Evolutionary conservation across 2,888 invertebrate species (phyloP).

Genomic region (Stomorhina lunata): DNA sequence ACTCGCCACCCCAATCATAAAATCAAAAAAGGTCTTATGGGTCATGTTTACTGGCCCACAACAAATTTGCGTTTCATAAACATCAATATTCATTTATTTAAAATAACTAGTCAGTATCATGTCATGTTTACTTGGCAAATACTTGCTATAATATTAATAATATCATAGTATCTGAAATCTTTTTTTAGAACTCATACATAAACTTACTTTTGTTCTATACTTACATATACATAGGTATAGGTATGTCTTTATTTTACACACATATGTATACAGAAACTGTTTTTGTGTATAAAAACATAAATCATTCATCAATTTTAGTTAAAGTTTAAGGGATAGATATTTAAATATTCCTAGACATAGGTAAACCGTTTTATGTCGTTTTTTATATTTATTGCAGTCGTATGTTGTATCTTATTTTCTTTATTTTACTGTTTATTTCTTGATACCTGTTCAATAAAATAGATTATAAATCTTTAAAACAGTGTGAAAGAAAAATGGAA

Average conservation of each 20-base stretch:
- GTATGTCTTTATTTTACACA: neutral
- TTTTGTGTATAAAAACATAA: neutral
- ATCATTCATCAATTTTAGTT: neutral
- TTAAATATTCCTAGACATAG: neutral
- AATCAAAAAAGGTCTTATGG: too few relatives aligned
- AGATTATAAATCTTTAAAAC: neutral
- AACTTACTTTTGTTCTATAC: neutral
- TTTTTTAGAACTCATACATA: neutral
- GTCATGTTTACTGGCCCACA: neutral
- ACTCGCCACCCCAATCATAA: neutral
- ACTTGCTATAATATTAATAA: constrained; percentile 18
- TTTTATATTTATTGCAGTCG: neutral
- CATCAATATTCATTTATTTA: constrained; percentile 35
- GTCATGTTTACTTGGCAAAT: constrained; percentile 44
- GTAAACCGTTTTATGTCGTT: too few relatives aligned
- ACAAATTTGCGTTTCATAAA: too few relatives aligned
- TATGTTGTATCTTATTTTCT: neutral
- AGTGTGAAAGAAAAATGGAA: neutral
- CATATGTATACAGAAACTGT: neutral
- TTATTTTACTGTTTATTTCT: neutral
- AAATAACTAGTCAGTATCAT: constrained; percentile 21
- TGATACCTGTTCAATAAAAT: neutral
- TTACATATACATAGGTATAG: neutral
- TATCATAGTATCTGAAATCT: constrained; percentile 22
- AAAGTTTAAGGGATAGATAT: neutral